These are phyloP conservation scores for Schizopygopsis pylzovi DNA, from an alignment of 2,797 vertebrate species.

Conservation along the genomic window DNA sequence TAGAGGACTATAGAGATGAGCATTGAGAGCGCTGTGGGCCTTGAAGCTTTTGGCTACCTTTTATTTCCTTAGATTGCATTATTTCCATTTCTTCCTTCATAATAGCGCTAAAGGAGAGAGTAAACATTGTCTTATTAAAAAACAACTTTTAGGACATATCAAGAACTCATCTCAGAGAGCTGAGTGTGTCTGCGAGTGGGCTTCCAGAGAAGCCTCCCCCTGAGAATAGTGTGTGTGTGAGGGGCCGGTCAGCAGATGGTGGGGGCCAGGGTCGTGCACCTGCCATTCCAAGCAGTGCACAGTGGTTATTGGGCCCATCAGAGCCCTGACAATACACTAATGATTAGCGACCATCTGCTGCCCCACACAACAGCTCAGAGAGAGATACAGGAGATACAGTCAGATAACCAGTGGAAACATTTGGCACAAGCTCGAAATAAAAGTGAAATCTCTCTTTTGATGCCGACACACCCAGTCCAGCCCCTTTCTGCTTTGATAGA, in stretches of 20 bases:
- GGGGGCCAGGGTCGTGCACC: slow-evolving; percentile 84
- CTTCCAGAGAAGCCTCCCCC: slow-evolving; percentile 31
- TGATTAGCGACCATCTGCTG: slow-evolving; percentile 86
- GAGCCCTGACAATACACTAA: slow-evolving; percentile 85
- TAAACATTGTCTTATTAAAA: slow-evolving; percentile 51
- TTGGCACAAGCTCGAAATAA: slow-evolving; percentile 23
- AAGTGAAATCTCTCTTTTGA: slow-evolving; percentile 26
- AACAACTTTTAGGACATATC: slow-evolving; percentile 25
- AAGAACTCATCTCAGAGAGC: slow-evolving; percentile 26
- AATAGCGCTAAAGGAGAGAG: slow-evolving; percentile 1
- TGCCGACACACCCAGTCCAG: background rate
- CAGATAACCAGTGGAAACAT: slow-evolving; percentile 29
- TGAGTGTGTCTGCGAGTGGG: background rate
- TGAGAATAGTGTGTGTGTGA: slow-evolving; percentile 66
- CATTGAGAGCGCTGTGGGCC: background rate
- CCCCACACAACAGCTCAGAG: slow-evolving; percentile 67
- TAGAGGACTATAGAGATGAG: background rate
- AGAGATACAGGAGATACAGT: slow-evolving; percentile 36
- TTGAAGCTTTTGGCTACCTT: background rate
- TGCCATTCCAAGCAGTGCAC: slow-evolving; percentile 80
- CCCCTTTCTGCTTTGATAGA: slow-evolving; percentile 29
- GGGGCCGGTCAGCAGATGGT: slow-evolving; percentile 76
- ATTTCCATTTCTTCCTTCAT: slow-evolving; percentile 18
- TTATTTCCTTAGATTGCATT: slow-evolving; percentile 46
- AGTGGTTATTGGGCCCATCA: slow-evolving; percentile 82